Percentiles rank a stretch among this genome's conserved stretches.
phyloP scores from a whole-genome alignment of 1,140 invertebrate genomes.

The Metopolophium dirhodum region DNA sequence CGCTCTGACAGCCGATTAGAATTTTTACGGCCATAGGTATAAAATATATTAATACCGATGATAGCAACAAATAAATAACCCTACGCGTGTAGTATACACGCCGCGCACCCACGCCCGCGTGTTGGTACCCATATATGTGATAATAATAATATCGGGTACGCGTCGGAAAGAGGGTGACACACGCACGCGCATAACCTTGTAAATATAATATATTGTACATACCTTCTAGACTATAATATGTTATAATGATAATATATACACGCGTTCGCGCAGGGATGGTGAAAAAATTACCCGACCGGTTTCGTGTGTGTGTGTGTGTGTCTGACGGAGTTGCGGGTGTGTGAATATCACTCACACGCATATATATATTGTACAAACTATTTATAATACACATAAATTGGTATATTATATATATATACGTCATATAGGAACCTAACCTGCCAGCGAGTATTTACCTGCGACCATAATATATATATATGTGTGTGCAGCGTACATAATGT shows the following conservation, averaged over 20 bases:
- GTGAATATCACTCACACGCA: not conserved
- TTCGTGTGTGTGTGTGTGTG: not conserved
- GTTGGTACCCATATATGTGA: too few species aligned
- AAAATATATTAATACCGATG: not conserved
- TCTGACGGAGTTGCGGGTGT: not conserved
- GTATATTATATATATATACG: not conserved
- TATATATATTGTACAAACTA: not conserved
- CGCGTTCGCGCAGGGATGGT: not conserved
- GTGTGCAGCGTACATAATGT: too few species aligned
- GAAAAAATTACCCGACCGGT: constrained; percentile 22
- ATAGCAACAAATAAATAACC: not conserved
- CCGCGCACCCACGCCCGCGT: not conserved
- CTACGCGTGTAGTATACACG: not conserved
- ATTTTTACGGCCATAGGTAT: not conserved
- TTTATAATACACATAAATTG: not conserved
- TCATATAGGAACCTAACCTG: not conserved
- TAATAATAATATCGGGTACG: not conserved
- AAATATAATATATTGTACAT: not conserved
- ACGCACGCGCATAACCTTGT: not conserved
- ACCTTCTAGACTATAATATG: not conserved
- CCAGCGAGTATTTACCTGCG: not conserved
- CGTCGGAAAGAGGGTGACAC: not conserved
- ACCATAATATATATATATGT: not conserved
- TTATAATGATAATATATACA: not conserved
- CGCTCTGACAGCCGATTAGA: constrained; percentile 25